phyloP scores from a whole-genome alignment of 2,113 vertebrate genomes.

The Nipponia nippon region DNA sequence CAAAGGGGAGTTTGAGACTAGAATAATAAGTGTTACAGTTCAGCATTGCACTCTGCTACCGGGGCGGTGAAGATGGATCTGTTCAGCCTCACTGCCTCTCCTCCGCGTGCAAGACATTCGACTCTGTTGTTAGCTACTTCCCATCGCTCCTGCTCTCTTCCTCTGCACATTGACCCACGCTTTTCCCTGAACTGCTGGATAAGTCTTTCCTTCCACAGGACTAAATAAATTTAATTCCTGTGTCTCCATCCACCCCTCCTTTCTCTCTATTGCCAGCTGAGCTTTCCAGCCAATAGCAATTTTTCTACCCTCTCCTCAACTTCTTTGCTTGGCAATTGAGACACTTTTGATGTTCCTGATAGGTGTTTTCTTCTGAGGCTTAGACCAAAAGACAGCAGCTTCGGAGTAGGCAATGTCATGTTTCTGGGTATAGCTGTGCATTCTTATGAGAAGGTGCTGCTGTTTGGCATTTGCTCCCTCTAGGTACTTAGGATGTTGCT shows the following conservation, averaged over 20 bases:
- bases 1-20: background rate
- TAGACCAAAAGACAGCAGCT: background rate
- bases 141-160: background rate
- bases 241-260: background rate
- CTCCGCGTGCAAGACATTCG: fast-evolving
- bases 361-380: background rate
- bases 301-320: background rate
- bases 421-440: background rate
- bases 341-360: background rate
- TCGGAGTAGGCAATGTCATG: background rate
- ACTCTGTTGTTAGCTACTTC: background rate
- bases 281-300: background rate
- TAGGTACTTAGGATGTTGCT: background rate
- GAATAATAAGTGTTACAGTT: background rate
- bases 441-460: background rate
- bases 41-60: background rate
- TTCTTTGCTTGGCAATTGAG: background rate
- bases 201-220: background rate
- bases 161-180: background rate
- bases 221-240: background rate
- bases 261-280: background rate
- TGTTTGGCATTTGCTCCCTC: background rate
- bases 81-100: background rate
- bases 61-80: background rate
- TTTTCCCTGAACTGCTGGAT: background rate